Conservation (phyloP, 2,113 vertebrate species). For the Patagioenas fasciata region DNA sequence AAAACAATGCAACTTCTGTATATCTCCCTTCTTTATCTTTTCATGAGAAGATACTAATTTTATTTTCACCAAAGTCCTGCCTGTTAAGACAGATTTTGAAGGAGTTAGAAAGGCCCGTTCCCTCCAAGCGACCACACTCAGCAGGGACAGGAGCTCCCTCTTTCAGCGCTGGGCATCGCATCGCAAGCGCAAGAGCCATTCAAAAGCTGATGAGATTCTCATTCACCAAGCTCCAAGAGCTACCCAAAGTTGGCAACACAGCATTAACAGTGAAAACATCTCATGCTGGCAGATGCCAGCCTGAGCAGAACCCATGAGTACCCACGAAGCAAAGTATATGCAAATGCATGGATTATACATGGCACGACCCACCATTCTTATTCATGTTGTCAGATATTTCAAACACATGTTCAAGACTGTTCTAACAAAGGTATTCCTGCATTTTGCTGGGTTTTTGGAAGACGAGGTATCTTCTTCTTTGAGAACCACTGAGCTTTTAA, state of each 20-base stretch:
- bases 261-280: neutral
- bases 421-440: neutral
- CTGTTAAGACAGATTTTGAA: neutral
- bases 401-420: neutral
- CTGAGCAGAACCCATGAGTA: accelerated
- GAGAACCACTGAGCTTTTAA: neutral
- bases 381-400: accelerated
- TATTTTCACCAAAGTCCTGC: neutral
- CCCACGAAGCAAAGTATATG: neutral
- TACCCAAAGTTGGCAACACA: neutral
- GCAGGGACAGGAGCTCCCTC: neutral
- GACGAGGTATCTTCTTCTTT: neutral
- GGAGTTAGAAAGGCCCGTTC: neutral
- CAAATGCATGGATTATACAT: accelerated
- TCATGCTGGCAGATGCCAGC: neutral
- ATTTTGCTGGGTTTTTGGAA: neutral
- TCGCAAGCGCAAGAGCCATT: neutral
- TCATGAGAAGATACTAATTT: neutral
- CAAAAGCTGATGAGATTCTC: neutral
- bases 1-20: neutral
- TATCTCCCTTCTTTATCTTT: neutral
- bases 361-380: neutral
- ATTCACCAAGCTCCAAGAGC: neutral
- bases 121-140: neutral
- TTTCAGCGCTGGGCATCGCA: neutral